Conservation (phyloP, 2,113 vertebrate species). For the Miniopterus natalensis region DNA sequence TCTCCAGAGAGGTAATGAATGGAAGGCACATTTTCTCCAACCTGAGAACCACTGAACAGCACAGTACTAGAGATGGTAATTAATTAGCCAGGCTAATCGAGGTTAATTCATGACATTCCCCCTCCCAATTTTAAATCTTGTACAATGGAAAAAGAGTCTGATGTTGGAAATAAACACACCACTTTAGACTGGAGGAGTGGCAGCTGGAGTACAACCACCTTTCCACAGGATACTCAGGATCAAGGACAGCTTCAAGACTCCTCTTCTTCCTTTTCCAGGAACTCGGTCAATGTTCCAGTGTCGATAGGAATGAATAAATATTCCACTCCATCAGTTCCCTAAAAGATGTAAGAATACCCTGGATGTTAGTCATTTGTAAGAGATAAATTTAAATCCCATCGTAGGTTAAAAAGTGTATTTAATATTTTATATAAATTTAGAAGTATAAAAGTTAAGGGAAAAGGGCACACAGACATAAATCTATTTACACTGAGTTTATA, state of each 20-base stretch:
- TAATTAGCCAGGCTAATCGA: constrained; percentile 72
- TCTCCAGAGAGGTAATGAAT: constrained; percentile 79
- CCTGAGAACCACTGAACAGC: constrained; percentile 32
- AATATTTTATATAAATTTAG: not conserved
- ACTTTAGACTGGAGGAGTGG: constrained; percentile 56
- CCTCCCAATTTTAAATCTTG: constrained; percentile 22
- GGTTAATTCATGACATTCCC: not conserved
- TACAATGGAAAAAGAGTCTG: constrained; percentile 61
- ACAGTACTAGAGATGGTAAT: constrained; percentile 71
- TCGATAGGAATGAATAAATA: constrained; percentile 95
- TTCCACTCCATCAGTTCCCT: constrained; percentile 97
- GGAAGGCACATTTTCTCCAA: constrained; percentile 86
- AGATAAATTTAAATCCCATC: not conserved
- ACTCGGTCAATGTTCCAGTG: constrained; percentile 91
- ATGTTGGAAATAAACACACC: constrained; percentile 67
- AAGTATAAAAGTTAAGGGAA: constrained; percentile 1
- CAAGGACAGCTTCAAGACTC: constrained; percentile 82
- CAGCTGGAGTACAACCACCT: constrained; percentile 40
- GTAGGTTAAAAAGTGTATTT: not conserved
- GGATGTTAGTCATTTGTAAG: not conserved
- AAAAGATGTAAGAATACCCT: constrained; percentile 63
- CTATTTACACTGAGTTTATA: not conserved
- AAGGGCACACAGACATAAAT: not conserved
- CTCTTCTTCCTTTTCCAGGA: constrained; percentile 94
- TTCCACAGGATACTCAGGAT: constrained; percentile 7